A percentile compares a stretch with the other conserved stretches of the same genome.
Conservation (phyloP, 2,888 invertebrate genomes). For the Tetranychus piercei region DNA sequence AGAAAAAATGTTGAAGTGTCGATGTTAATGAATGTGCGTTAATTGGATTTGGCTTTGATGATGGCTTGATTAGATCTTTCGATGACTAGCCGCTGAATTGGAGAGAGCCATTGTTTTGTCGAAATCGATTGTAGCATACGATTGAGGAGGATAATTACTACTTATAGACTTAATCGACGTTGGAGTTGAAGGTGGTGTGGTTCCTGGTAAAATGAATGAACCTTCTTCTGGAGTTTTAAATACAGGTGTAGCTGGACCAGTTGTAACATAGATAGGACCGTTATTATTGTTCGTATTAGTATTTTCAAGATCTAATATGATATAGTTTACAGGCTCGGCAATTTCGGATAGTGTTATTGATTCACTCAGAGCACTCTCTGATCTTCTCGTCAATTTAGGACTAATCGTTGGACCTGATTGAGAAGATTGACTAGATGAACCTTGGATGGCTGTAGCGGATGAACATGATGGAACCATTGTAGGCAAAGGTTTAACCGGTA, state of each 20-base stretch:
- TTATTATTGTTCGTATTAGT: constrained; percentile 28
- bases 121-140: constrained; percentile 78
- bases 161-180: constrained; percentile 14
- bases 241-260: constrained; percentile 19
- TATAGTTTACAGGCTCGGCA: constrained; percentile 46
- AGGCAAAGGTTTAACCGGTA: neutral
- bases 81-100: constrained; percentile 18
- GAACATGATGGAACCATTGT: neutral
- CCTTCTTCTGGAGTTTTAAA: constrained; percentile 19
- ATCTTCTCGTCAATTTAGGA: constrained; percentile 7
- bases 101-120: constrained; percentile 67
- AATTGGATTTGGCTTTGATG: neutral
- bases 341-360: constrained; percentile 2
- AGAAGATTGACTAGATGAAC: neutral
- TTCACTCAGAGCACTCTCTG: neutral
- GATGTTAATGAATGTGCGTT: neutral
- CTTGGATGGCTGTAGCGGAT: neutral
- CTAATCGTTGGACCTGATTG: neutral
- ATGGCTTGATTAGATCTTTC: constrained; percentile 17
- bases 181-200: constrained; percentile 28
- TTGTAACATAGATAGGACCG: constrained; percentile 17
- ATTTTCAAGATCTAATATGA: constrained; percentile 52
- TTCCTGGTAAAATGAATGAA: constrained; percentile 24
- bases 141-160: constrained; percentile 19
- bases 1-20: neutral